These are phyloP conservation scores for Hypomesus transpacificus DNA, from an alignment of 2,113 vertebrate genomes.

Conservation along the genomic window DNA sequence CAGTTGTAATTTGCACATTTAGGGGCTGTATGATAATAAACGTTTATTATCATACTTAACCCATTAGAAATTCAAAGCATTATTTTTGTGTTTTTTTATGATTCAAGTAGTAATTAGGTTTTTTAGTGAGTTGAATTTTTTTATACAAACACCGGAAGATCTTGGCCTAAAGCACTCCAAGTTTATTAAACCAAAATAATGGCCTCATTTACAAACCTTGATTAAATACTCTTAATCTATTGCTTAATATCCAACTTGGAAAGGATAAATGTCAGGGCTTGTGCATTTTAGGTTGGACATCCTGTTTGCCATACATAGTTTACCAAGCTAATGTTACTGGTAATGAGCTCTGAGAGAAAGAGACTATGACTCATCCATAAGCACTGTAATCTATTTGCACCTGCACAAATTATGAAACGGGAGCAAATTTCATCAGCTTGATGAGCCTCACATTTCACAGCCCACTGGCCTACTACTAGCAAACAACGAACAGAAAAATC, in stretches of 20 bases:
- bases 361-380: conserved; percentile 19
- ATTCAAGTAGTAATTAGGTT: conserved; percentile 34
- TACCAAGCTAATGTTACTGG: background rate
- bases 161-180: conserved; percentile 18
- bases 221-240: conserved; percentile 24
- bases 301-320: background rate
- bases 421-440: conserved; percentile 51
- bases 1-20: conserved; percentile 1
- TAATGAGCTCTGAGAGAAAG: conserved; percentile 18
- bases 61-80: conserved; percentile 21
- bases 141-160: conserved; percentile 14
- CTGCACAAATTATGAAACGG: conserved; percentile 47
- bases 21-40: conserved; percentile 10
- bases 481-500: conserved; percentile 19
- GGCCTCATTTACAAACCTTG: conserved; percentile 33
- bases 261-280: background rate
- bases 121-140: conserved; percentile 18
- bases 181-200: conserved; percentile 41
- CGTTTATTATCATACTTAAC: conserved; percentile 19
- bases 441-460: conserved; percentile 51
- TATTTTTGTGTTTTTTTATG: conserved; percentile 22
- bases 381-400: conserved; percentile 38
- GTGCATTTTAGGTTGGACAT: background rate
- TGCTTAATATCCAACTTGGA: conserved; percentile 20
- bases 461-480: conserved; percentile 42